Evolutionary conservation across 1,140 invertebrate species (phyloP), one percentile per base, ranked within the genome.

Genomic region (Drosophila prosaltans): DNA sequence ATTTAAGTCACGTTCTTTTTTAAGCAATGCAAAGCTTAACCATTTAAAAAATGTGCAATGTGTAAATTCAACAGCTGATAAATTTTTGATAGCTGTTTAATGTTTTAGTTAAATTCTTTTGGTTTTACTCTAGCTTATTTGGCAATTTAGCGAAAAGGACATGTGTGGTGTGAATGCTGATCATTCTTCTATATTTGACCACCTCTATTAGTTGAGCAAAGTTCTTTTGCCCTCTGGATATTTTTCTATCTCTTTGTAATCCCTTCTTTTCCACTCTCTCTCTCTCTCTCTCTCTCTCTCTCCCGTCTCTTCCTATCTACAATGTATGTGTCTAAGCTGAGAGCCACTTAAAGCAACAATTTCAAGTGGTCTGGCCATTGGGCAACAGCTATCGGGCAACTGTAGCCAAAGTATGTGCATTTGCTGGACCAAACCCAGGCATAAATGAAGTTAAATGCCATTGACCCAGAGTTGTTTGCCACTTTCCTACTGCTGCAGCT

Each of bases 381-480:
- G 36, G 26, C 36, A 36, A 61, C 36, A 39, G 59, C 61, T 30
- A 63, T 63, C 40, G 58, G 60, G 16, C 45, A 24, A 70, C 57
- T 51, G 61, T 66, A 58, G 39, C 39, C 39, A 63, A 57, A 48
- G 61, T 40, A 36, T 65, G 62, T 68, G 64, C 41, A 51, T 51
- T 26, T 48, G 30, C 48, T 57, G 68, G 66, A 62, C 54, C 40
- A 36, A 32, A 28, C 65, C 4, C 3, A 40, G 43, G 54, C 55
- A 79, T 71, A 61, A 71, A 64, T 75, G 54, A 85, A 81, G 61
- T 69, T 45, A 67, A 81, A 70, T 80, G 68, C 81, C 71, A 78
- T 76, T 80, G 71, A 79, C 66, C 72, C 61, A 62, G 11, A 72
- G 28, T 26, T 51, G 21, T 1, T 48, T 74, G 45, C 45, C 8